Evolutionary conservation across 2,888 invertebrate species (phyloP), one percentile per base, ranked within the genome.

Genomic region (Trissonchulus sp.): DNA sequence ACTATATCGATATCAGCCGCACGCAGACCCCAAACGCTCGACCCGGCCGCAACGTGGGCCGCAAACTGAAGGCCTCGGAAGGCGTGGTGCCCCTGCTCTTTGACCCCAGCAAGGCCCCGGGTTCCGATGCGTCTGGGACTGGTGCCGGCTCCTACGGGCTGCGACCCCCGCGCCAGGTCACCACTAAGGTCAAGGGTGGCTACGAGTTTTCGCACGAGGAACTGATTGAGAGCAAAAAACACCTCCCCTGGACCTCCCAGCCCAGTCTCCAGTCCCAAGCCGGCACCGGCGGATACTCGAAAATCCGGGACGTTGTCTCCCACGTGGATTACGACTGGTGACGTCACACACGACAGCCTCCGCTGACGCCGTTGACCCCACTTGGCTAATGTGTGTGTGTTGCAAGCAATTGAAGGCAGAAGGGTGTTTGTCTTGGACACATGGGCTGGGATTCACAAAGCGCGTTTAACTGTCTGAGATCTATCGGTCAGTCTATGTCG

Each of bases 241-340:
- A 63, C 1, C 48, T 71, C 28, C 76, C 76, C 3, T 76, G 76
- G 76, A 36, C 48, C 30, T 74, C 65, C 28, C 23, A 34, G 18
- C 33, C 68, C n/a, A n/a, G 30, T 23, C 34, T 74, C 3, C 8
- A 34, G 48, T 73, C 73, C n/a, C 76, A 76, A 38, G 28, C 2
- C 1, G 76, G 76, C 35, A 76, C 74, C 1, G 76, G 76, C 3
- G 73, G 76, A 3, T 76, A 74, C 36, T 31, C 38, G 3, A 31
- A 68, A 60, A 28, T 8, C 15, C 60, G 76, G 3, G 74, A 76
- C 68, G 76, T 76, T 15, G 74, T 76, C 63, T 31, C 60, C 33
- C 62, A 48, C 33, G 75, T 63, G 3, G 28, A 63, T 3, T 73
- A 73, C 62, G 33, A 73, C n/a, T 69, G 65, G 31, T 65, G n/a